Evolutionary conservation across 2,113 vertebrate species (phyloP), one percentile per base, ranked within the genome.

Genomic region (Ptilonorhynchus violaceus): DNA sequence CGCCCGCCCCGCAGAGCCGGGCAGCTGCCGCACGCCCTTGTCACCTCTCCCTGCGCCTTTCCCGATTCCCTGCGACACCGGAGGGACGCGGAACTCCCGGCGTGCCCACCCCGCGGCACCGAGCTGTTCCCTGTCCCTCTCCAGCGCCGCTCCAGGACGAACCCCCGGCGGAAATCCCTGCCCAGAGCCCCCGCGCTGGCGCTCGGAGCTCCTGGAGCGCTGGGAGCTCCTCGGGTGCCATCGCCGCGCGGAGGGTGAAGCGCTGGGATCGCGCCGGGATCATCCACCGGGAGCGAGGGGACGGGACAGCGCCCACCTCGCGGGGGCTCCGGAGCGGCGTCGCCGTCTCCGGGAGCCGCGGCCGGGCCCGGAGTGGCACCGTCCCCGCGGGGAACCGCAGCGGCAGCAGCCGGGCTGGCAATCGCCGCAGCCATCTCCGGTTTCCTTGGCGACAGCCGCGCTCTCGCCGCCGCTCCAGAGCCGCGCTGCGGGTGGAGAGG

Each of bases 401-500:
- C 41, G 2, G 33, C 72, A 84, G 60, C 78, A 42, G 52, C 70
- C 1, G 73, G 10, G 59, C 77, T 42, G 89, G 84, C 88, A 21
- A 64, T 69, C 0, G 24, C 79, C 83, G 83, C 86, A 4, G 76
- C 95, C 77, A 60, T 70, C 94, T 30, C 63, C 7, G 10, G 94
- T 91, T 96, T 95, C 95, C 94, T 78, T 96, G 95, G 94, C 52
- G 93, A 93, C 86, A 74, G 86, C 79, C 79, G 15, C 67, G 16
- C 79, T 91, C 67, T 73, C 86, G 60, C n/a, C 0, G 10, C 78
- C 11, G 72, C 62, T 11, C 55, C 12, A 84, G 72, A 81, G 74
- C 79, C 39, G 11, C 78, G 69, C 21, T 46, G 24, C 5, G 56
- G 52, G 52, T 37, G 81, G 63, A 42, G 78, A 88, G 72, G 67